These are phyloP conservation scores for Papilio polytes DNA, from an alignment of 1,140 invertebrate genomes.

Conservation along the genomic window DNA sequence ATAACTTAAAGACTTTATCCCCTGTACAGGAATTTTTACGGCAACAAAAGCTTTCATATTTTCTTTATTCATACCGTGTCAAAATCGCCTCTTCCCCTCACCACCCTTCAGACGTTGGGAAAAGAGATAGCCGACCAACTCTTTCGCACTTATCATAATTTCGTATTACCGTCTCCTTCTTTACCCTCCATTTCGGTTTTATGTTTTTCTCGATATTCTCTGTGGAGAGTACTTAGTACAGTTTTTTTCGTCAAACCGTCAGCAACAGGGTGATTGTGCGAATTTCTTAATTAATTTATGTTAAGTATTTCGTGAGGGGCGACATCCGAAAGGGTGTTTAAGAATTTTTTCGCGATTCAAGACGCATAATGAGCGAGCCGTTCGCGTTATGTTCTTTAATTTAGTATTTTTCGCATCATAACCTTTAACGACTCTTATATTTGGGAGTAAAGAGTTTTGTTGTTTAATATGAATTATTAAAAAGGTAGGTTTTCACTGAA, in stretches of 20 bases:
- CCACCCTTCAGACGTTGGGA: slow-evolving; percentile 67
- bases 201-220: slow-evolving; percentile 78
- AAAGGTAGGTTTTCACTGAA: not conserved
- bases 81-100: slow-evolving; percentile 74
- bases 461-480: not conserved
- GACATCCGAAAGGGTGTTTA: slow-evolving; percentile 71
- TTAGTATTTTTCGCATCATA: slow-evolving; percentile 61
- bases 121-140: slow-evolving; percentile 75
- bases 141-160: slow-evolving; percentile 73
- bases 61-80: slow-evolving; percentile 83
- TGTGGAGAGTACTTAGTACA: slow-evolving; percentile 70
- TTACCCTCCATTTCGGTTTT: slow-evolving; percentile 73
- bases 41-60: slow-evolving; percentile 83
- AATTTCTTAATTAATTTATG: slow-evolving; percentile 82
- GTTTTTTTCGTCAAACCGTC: slow-evolving; percentile 71
- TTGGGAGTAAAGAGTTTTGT: slow-evolving; percentile 50
- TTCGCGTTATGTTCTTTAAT: slow-evolving; percentile 55
- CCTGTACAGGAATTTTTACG: slow-evolving; percentile 82
- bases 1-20: slow-evolving; percentile 84
- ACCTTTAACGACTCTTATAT: slow-evolving; percentile 44
- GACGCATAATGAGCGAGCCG: slow-evolving; percentile 57
- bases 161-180: slow-evolving; percentile 61
- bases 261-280: slow-evolving; percentile 75
- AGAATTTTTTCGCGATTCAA: slow-evolving; percentile 58
- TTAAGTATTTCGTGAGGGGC: slow-evolving; percentile 67